These are phyloP conservation scores for Anguilla japonica DNA, from an alignment of 2,113 vertebrate genomes.

Conservation along the genomic window DNA sequence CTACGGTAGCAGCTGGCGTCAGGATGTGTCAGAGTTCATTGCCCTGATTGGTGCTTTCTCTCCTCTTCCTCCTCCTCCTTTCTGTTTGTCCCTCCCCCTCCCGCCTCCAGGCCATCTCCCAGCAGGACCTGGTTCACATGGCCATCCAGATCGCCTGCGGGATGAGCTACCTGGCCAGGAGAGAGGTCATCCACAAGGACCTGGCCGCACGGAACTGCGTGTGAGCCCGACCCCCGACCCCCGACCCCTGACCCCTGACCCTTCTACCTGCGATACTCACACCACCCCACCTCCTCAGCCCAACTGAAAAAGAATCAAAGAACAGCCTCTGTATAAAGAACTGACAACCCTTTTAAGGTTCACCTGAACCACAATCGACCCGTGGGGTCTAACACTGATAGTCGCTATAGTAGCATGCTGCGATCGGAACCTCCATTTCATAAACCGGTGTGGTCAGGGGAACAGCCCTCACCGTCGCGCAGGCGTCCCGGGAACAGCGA, in stretches of 20 bases:
- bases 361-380: not conserved
- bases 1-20: not conserved
- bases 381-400: not conserved
- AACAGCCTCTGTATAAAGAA: no score
- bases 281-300: no score
- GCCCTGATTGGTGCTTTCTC: not conserved
- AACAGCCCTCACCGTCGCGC: no score
- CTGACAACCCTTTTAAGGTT: not conserved
- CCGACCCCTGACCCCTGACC: not conserved
- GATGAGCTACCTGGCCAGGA: slow-evolving; percentile 95
- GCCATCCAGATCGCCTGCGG: slow-evolving; percentile 98
- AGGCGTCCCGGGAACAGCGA: not conserved
- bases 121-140: slow-evolving; percentile 98
- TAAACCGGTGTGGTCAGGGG: not conserved
- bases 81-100: not conserved
- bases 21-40: not conserved
- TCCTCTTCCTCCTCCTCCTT: not conserved
- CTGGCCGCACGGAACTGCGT: slow-evolving; percentile 97
- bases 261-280: no score
- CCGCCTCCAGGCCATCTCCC: slow-evolving; percentile 85
- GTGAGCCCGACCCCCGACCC: slow-evolving; percentile 67
- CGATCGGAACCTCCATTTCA: not conserved
- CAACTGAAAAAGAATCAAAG: no score
- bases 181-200: slow-evolving; percentile 98
- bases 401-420: not conserved